Percentiles rank a stretch among this genome's conserved stretches.
phyloP scores from a whole-genome alignment of 2,888 invertebrate species.

The Corythucha ciliata region DNA sequence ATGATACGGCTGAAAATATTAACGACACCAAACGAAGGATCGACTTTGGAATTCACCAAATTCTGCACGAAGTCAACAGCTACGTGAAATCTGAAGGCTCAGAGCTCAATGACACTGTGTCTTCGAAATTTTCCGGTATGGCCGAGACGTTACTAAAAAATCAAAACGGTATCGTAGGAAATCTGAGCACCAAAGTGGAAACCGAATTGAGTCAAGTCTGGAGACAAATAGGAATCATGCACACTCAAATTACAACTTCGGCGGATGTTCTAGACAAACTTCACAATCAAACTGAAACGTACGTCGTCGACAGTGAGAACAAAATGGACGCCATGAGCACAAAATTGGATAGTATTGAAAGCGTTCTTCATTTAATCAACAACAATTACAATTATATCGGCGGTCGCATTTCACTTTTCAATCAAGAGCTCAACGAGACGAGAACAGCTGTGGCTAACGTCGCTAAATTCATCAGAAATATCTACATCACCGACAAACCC shows the following conservation, averaged over 20 bases:
- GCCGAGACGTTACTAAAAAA: conserved; percentile 59
- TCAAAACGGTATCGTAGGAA: conserved; percentile 60
- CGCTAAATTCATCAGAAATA: no score
- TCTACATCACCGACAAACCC: no score
- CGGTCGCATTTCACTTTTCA: conserved; percentile 67
- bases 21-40: conserved; percentile 73
- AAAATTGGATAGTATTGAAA: conserved; percentile 63
- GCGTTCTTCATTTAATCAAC: conserved; percentile 66
- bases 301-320: conserved; percentile 66
- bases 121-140: conserved; percentile 59
- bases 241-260: conserved; percentile 68
- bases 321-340: conserved; percentile 52
- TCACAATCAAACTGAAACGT: conserved; percentile 65
- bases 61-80: conserved; percentile 63
- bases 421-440: conserved; percentile 75
- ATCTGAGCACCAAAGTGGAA: conserved; percentile 67
- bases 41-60: conserved; percentile 75
- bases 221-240: conserved; percentile 84
- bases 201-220: conserved; percentile 76
- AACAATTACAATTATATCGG: conserved; percentile 73
- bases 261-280: conserved; percentile 65
- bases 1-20: conserved; percentile 69
- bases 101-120: conserved; percentile 56
- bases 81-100: conserved; percentile 56
- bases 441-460: no score